A percentile compares a stretch with the other conserved stretches of the same genome.
These are phyloP conservation scores for Aviceda subcristata DNA, from an alignment of 2,113 vertebrate genomes.

Conservation along the genomic window DNA sequence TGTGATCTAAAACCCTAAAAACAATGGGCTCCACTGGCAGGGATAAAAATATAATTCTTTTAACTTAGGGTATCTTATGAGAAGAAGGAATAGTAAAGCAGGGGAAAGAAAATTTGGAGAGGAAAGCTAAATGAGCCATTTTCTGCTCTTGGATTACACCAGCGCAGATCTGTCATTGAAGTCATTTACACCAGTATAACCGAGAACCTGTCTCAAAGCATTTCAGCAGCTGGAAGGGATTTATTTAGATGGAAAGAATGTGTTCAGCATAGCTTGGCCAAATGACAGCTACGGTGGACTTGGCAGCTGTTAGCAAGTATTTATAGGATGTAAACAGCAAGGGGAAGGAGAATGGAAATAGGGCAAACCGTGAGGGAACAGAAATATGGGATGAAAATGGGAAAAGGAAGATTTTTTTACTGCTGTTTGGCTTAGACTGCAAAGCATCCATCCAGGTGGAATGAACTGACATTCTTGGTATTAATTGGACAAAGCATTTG, in stretches of 20 bases:
- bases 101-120: not conserved
- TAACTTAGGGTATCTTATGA: not conserved
- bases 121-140: not conserved
- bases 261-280: conserved; percentile 8
- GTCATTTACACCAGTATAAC: not conserved
- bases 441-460: not conserved
- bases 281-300: not conserved
- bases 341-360: not conserved
- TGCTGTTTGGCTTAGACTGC: not conserved
- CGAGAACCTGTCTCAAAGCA: not conserved
- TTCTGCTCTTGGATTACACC: not conserved
- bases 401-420: not conserved
- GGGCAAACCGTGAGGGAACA: not conserved
- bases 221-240: conserved; percentile 55
- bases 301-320: conserved; percentile 50
- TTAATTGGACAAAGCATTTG: not conserved
- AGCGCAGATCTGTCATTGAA: not conserved
- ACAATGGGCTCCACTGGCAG: not conserved
- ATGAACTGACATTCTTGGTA: not conserved
- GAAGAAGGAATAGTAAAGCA: not conserved
- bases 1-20: not conserved
- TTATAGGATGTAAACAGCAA: conserved; percentile 46
- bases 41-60: not conserved
- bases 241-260: conserved; percentile 59
- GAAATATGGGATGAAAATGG: not conserved